Evolutionary conservation across 2,113 vertebrate species (phyloP).

Genomic region (Indicator maculatus): DNA sequence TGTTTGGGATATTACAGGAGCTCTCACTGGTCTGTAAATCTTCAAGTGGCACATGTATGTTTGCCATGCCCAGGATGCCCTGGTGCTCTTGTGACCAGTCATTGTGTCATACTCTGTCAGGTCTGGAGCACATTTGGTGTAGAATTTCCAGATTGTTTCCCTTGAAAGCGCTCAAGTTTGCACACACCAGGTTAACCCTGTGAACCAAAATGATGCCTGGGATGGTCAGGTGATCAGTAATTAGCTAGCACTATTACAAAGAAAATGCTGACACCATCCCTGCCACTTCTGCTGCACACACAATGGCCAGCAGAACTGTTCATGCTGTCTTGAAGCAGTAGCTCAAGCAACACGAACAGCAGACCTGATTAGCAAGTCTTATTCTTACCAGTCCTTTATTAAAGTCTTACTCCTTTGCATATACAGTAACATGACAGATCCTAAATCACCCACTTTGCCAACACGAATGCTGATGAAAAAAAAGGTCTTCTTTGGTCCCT

Average conservation of each 20-base stretch:
- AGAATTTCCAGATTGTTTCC: background rate
- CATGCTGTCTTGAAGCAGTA: background rate
- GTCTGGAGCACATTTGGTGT: background rate
- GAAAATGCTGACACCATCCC: background rate
- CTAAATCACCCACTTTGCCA: background rate
- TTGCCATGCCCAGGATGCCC: background rate
- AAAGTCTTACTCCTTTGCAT: background rate
- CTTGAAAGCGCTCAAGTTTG: background rate
- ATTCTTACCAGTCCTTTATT: background rate
- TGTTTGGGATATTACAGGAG: background rate
- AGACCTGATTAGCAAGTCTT: slow-evolving; percentile 41
- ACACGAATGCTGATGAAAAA: background rate
- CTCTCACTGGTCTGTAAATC: background rate
- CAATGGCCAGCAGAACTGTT: background rate
- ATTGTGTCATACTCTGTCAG: background rate
- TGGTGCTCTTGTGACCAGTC: background rate
- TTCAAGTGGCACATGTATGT: accelerated
- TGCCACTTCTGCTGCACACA: background rate
- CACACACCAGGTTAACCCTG: background rate
- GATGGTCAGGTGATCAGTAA: background rate
- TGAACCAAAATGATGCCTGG: background rate
- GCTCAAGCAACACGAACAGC: background rate
- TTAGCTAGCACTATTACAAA: background rate
- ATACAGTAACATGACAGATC: background rate
- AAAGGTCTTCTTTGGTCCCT: background rate